Percentiles rank a stretch among this genome's conserved stretches.
Evolutionary conservation across 2,113 vertebrate species (phyloP).

Genomic region (Ceyx melanurus): DNA sequence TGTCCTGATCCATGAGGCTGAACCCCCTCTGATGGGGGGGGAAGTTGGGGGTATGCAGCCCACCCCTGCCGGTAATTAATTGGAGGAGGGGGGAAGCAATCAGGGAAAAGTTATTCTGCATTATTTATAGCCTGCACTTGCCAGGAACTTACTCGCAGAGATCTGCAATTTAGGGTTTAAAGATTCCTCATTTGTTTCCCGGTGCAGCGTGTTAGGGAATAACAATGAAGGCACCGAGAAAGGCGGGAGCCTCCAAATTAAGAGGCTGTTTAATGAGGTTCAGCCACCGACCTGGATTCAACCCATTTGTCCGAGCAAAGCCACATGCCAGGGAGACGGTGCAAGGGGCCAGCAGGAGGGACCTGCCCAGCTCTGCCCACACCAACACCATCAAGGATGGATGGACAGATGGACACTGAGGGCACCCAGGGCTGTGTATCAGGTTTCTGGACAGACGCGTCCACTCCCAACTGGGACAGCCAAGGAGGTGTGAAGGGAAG

Average conservation of each 20-base stretch:
- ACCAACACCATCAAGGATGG: rapidly evolving
- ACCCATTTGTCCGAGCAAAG: not conserved
- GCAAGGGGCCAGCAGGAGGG: not conserved
- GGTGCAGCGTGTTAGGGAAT: slow-evolving; percentile 31
- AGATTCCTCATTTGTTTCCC: slow-evolving; percentile 56
- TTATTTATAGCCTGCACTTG: slow-evolving; percentile 66
- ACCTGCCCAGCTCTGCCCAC: not conserved
- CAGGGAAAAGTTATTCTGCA: slow-evolving; percentile 60
- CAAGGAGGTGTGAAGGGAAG: not conserved
- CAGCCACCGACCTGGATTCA: not conserved
- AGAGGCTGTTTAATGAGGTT: slow-evolving; percentile 7
- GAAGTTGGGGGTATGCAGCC: not conserved
- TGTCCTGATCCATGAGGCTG: not conserved
- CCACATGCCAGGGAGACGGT: rapidly evolving
- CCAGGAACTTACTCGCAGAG: slow-evolving; percentile 62
- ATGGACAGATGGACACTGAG: rapidly evolving
- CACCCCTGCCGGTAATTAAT: slow-evolving; percentile 7
- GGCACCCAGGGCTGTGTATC: rapidly evolving
- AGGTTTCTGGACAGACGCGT: rapidly evolving
- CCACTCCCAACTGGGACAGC: rapidly evolving
- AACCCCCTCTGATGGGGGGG: not conserved
- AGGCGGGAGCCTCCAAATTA: not conserved
- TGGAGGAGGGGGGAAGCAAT: slow-evolving; percentile 55
- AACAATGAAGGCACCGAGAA: slow-evolving; percentile 39
- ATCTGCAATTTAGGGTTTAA: slow-evolving; percentile 65